Conservation (phyloP, 2,888 invertebrate genomes). For the Brachynemurus nebulosus region DNA sequence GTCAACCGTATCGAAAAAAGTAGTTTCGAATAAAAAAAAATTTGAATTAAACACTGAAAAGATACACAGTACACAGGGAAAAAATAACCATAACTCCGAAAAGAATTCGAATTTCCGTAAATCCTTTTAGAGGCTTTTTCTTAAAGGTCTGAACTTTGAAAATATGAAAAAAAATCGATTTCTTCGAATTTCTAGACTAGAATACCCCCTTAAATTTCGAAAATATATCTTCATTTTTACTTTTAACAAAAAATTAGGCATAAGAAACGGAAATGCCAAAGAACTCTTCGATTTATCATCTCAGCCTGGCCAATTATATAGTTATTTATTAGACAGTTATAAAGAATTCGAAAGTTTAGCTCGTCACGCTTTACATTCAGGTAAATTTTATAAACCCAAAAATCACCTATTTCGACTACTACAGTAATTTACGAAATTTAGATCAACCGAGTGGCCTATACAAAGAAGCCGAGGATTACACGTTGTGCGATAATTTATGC, state of each 20-base stretch:
- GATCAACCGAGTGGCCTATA: conserved; percentile 48
- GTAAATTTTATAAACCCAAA: conserved; percentile 27
- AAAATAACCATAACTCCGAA: no score
- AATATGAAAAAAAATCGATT: no score
- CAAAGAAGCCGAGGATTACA: conserved; percentile 32
- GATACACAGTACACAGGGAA: no score
- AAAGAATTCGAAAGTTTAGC: conserved; percentile 54
- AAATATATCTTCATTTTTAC: no score
- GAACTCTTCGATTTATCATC: conserved; percentile 50
- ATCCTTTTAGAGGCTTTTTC: no score
- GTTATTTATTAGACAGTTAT: conserved; percentile 51
- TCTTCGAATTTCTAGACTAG: no score
- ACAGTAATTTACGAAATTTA: conserved; percentile 20
- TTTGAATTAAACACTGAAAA: no score
- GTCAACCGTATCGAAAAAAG: no score
- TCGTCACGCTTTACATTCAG: conserved; percentile 49
- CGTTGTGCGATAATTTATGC: conserved; percentile 41
- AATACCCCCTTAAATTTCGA: no score
- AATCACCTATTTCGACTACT: not conserved
- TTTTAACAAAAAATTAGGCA: conserved; percentile 28
- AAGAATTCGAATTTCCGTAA: no score
- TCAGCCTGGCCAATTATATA: conserved; percentile 44
- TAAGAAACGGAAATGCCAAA: conserved; percentile 47
- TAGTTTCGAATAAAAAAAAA: no score
- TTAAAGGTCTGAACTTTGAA: no score